Percentiles rank a stretch among this genome's conserved stretches.
Evolutionary conservation across 2,888 invertebrate species (phyloP).

Genomic region (Hipparchia sbordonii): DNA sequence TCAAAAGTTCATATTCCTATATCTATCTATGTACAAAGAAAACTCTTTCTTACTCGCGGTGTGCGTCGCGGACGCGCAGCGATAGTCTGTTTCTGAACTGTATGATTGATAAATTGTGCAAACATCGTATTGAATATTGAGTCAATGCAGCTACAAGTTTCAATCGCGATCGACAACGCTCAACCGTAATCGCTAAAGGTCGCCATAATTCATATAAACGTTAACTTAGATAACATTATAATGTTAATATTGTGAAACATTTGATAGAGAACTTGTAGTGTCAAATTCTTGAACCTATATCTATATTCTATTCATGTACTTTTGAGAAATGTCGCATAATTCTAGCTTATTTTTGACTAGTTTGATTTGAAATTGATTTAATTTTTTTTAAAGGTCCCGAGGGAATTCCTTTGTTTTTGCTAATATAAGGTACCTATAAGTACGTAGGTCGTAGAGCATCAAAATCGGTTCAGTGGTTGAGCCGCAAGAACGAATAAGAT

Average conservation of each 20-base stretch:
- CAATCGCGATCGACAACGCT: conserved; percentile 32
- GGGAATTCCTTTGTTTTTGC: too few species aligned
- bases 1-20: too few species aligned
- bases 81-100: background rate
- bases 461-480: too few species aligned
- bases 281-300: conserved; percentile 13
- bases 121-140: conserved; percentile 10
- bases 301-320: background rate
- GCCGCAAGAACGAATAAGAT: too few species aligned
- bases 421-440: too few species aligned
- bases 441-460: too few species aligned
- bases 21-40: background rate
- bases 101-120: background rate
- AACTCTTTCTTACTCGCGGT: background rate
- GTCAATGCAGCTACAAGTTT: conserved; percentile 20
- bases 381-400: too few species aligned
- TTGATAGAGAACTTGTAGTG: conserved; percentile 22
- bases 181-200: conserved; percentile 41
- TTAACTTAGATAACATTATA: conserved; percentile 39
- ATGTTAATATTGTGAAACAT: conserved; percentile 42
- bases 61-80: too few species aligned
- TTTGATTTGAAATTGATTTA: too few species aligned
- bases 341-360: too few species aligned
- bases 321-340: too few species aligned
- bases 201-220: conserved; percentile 42